A percentile compares a stretch with the other conserved stretches of the same genome.
phyloP scores from a whole-genome alignment of 2,888 invertebrate genomes.

The Pandemis corylana region DNA sequence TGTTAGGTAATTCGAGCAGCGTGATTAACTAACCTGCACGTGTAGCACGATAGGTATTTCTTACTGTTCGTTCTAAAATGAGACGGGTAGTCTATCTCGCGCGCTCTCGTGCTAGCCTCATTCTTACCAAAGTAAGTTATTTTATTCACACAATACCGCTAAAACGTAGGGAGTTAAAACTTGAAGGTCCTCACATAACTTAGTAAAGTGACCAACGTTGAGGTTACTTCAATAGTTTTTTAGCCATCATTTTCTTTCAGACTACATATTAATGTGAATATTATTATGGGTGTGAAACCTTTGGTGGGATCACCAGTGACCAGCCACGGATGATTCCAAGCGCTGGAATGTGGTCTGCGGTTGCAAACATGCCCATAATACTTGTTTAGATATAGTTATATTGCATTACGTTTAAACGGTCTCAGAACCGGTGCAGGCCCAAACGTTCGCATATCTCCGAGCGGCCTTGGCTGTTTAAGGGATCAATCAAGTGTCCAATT shows the following conservation, averaged over 20 bases:
- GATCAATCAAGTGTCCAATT: constrained; percentile 15
- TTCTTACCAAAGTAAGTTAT: no score
- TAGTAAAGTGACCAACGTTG: no score
- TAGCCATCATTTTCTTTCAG: background rate
- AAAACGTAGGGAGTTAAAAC: background rate
- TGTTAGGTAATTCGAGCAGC: no score
- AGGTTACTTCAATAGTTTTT: background rate
- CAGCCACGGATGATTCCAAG: constrained; percentile 28
- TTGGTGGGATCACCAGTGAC: constrained; percentile 10
- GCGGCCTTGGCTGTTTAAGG: constrained; percentile 31
- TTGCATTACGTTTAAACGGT: constrained; percentile 4
- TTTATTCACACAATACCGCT: background rate
- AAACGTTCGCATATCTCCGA: constrained; percentile 6
- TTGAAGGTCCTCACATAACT: background rate
- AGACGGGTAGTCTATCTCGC: no score
- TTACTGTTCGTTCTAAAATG: no score
- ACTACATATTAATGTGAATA: background rate
- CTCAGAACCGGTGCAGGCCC: constrained; percentile 16
- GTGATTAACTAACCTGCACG: no score
- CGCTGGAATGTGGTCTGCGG: constrained; percentile 30
- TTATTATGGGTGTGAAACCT: constrained; percentile 4
- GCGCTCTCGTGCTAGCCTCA: no score
- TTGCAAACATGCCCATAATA: constrained; percentile 41
- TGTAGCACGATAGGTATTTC: no score
- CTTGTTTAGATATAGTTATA: constrained; percentile 41